phyloP scores from a whole-genome alignment of 1,140 invertebrate genomes.

The Drosophila equinoxialis region DNA sequence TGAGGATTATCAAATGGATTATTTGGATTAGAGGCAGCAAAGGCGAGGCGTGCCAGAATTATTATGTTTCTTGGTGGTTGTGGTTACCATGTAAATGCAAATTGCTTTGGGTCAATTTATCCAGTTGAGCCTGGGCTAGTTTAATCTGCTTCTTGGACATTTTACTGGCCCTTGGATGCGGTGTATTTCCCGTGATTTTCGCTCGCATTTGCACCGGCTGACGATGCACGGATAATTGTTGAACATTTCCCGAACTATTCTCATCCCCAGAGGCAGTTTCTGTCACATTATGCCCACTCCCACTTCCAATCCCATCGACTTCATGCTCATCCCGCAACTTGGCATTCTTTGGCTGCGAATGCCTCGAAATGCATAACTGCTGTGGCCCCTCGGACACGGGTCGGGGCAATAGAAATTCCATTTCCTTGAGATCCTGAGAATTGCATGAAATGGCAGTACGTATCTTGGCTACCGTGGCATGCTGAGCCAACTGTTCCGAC shows the following conservation, averaged over 20 bases:
- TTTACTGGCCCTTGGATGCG: conserved; percentile 83
- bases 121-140: conserved; percentile 86
- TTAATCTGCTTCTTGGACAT: conserved; percentile 86
- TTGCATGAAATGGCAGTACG: conserved; percentile 74
- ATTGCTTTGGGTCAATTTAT: conserved; percentile 91
- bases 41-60: conserved; percentile 13
- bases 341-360: conserved; percentile 68
- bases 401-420: conserved; percentile 83
- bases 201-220: conserved; percentile 58
- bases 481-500: conserved; percentile 73
- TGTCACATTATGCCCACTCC: conserved; percentile 15
- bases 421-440: conserved; percentile 72
- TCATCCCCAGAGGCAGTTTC: conserved; percentile 49
- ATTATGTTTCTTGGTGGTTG: background rate
- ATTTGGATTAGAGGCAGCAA: conserved; percentile 5
- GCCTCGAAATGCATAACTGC: conserved; percentile 66
- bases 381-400: conserved; percentile 28
- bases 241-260: conserved; percentile 46
- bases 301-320: conserved; percentile 20
- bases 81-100: conserved; percentile 93
- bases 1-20: background rate
- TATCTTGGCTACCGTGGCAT: conserved; percentile 74
- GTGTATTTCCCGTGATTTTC: conserved; percentile 81
- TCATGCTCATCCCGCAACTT: conserved; percentile 60
- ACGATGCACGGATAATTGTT: conserved; percentile 68